These are phyloP conservation scores for Calliphora vicina DNA, from an alignment of 1,140 invertebrate genomes.

Conservation along the genomic window DNA sequence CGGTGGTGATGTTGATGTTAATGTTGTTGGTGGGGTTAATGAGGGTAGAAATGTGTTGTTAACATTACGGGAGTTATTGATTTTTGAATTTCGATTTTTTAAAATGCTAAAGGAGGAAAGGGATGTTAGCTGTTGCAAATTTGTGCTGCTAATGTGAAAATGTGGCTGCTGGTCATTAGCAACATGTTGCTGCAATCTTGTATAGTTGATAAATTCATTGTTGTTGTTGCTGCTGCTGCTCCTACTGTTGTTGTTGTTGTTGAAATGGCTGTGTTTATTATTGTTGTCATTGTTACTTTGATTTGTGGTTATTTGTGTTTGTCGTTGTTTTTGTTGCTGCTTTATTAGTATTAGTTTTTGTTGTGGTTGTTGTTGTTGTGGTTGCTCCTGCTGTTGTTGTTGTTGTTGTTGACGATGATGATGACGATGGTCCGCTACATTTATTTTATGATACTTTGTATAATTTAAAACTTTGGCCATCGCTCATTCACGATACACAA, in stretches of 20 bases:
- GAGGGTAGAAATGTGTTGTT: neutral
- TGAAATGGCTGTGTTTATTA: slow-evolving; percentile 42
- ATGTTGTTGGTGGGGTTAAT: neutral
- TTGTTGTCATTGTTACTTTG: slow-evolving; percentile 35
- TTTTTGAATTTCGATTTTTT: slow-evolving; percentile 8
- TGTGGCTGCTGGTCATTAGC: neutral
- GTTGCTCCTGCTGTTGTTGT: slow-evolving; percentile 37
- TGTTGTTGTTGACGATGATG: slow-evolving; percentile 14
- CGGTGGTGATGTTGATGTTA: neutral
- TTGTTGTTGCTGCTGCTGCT: slow-evolving; percentile 19
- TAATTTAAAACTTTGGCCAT: slow-evolving; percentile 55
- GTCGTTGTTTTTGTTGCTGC: slow-evolving; percentile 33
- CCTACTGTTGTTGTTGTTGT: neutral
- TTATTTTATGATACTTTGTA: slow-evolving; percentile 40
- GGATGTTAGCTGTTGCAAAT: slow-evolving; percentile 10
- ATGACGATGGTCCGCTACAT: slow-evolving; percentile 17
- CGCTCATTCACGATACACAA: slow-evolving; percentile 21
- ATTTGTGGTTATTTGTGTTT: slow-evolving; percentile 35
- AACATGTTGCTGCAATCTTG: neutral
- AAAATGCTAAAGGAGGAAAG: neutral
- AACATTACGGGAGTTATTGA: neutral
- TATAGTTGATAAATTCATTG: neutral
- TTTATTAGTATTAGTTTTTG: no score
- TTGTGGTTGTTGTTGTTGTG: slow-evolving; percentile 23
- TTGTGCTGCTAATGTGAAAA: neutral